Conservation (phyloP, 2,113 vertebrate genomes). For the Oryzias melastigma region DNA sequence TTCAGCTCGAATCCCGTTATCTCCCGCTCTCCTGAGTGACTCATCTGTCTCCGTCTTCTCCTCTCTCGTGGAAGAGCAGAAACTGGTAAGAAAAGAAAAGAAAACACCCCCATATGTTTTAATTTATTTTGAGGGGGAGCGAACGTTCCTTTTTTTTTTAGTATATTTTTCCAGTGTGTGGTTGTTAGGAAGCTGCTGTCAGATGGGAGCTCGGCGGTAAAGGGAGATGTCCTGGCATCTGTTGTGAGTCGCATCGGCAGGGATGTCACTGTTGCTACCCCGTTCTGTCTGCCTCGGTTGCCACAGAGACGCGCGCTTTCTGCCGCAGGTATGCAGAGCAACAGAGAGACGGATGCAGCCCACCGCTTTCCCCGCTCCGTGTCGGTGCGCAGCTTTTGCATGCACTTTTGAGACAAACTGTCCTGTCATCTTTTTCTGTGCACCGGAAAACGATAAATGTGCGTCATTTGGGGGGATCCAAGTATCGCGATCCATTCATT, state of each 20-base stretch:
- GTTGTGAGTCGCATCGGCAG: constrained; percentile 33
- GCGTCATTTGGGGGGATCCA: too few relatives aligned
- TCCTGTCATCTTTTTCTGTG: too few relatives aligned
- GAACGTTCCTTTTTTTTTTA: neutral
- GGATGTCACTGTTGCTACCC: constrained; percentile 50
- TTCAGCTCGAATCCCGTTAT: neutral
- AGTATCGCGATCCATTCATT: too few relatives aligned
- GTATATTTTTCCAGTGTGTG: constrained; percentile 13
- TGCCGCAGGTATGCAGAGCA: constrained; percentile 49
- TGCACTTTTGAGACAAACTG: neutral
- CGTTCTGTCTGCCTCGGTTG: constrained; percentile 21
- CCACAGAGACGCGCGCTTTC: constrained; percentile 42
- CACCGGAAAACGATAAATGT: too few relatives aligned
- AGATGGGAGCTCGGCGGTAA: constrained; percentile 10
- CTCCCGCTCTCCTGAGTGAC: constrained; percentile 32
- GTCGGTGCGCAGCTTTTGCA: neutral
- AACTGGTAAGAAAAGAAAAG: constrained; percentile 53
- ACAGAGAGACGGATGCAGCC: constrained; percentile 9
- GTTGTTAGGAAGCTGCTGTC: constrained; percentile 16
- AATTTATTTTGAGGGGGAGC: neutral
- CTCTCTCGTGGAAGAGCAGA: constrained; percentile 37
- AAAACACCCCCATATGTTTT: constrained; percentile 9
- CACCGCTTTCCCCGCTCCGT: neutral
- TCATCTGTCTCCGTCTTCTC: constrained; percentile 39
- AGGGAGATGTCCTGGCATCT: constrained; percentile 42